Conservation (phyloP, 2,113 vertebrate species). For the Buteo buteo region DNA sequence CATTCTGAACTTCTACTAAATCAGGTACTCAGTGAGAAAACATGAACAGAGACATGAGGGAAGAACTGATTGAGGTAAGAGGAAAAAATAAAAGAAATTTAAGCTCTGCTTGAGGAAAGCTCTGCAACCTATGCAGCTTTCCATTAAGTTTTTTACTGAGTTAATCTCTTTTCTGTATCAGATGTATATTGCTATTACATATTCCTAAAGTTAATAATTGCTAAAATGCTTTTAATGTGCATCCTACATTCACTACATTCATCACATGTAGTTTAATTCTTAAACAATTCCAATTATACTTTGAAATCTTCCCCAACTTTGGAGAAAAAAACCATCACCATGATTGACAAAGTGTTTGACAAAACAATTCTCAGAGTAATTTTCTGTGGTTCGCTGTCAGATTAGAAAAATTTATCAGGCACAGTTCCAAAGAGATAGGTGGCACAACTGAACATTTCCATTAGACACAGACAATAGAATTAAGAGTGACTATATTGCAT, state of each 20-base stretch:
- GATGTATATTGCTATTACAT: neutral
- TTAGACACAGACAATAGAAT: neutral
- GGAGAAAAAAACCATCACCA: neutral
- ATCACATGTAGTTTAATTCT: neutral
- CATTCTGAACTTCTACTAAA: neutral
- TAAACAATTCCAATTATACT: neutral
- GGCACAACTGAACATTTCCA: neutral
- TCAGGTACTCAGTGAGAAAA: neutral
- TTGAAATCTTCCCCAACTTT: neutral
- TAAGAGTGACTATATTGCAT: neutral
- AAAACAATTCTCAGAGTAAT: constrained; percentile 4
- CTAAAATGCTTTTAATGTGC: neutral
- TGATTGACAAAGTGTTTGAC: constrained; percentile 11
- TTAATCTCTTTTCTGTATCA: neutral
- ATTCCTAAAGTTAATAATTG: neutral
- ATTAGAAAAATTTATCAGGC: neutral
- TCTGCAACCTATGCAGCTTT: neutral
- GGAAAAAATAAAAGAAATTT: neutral
- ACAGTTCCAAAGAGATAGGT: neutral
- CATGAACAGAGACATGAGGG: neutral
- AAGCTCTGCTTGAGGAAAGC: neutral
- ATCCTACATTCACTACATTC: neutral
- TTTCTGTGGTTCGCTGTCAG: neutral
- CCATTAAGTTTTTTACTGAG: neutral
- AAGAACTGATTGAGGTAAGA: neutral